phyloP scores from a whole-genome alignment of 2,113 vertebrate genomes.

The Vombatus ursinus region DNA sequence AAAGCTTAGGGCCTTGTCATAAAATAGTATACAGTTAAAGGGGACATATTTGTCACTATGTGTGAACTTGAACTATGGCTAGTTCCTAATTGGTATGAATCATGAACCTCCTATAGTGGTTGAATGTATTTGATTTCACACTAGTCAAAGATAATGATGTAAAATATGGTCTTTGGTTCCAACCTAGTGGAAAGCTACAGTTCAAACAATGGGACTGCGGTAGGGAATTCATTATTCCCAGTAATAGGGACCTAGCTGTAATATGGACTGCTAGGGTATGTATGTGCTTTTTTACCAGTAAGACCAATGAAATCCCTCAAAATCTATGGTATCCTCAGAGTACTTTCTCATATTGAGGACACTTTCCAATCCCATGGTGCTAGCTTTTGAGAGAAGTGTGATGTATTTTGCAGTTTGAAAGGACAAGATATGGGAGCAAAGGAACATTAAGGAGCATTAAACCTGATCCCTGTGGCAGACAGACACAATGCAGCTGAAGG shows the following conservation, averaged over 20 bases:
- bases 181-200: not conserved
- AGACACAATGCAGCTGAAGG: not conserved
- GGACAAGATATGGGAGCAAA: not conserved
- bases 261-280: not conserved
- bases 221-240: not conserved
- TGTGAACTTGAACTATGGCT: slow-evolving; percentile 25
- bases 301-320: slow-evolving; percentile 20
- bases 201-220: not conserved
- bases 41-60: slow-evolving; percentile 19
- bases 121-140: not conserved
- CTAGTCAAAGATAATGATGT: not conserved
- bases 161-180: not conserved
- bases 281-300: slow-evolving; percentile 26
- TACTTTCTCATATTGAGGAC: not conserved
- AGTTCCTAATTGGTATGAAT: not conserved
- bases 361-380: slow-evolving; percentile 10
- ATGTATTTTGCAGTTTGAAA: slow-evolving; percentile 23
- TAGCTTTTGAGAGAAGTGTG: slow-evolving; percentile 30
- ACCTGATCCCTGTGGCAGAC: not conserved
- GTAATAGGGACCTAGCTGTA: not conserved
- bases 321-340: slow-evolving; percentile 21
- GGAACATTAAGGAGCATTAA: not conserved
- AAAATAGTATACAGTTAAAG: not conserved
- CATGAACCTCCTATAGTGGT: not conserved
- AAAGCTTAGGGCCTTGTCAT: not conserved